phyloP scores from a whole-genome alignment of 2,797 vertebrate genomes.

The Tapera naevia region DNA sequence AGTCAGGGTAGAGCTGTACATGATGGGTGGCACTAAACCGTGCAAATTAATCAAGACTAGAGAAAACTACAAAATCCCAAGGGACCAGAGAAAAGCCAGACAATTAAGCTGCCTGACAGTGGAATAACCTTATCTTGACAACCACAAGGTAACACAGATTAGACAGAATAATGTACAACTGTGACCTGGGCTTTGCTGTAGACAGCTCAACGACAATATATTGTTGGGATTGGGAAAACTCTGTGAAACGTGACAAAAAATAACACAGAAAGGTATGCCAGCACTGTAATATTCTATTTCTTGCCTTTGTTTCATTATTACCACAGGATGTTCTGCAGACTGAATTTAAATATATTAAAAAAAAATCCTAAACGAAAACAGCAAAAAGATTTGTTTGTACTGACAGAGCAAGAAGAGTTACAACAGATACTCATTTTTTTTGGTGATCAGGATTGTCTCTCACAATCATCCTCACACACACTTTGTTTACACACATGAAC shows the following conservation, averaged over 20 bases:
- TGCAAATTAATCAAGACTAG: neutral
- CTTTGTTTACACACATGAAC: neutral
- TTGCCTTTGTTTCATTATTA: neutral
- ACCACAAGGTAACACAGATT: constrained; percentile 36
- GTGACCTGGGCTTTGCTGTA: neutral
- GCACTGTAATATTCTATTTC: neutral
- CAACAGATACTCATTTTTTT: neutral
- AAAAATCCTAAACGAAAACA: neutral
- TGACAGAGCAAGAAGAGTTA: neutral
- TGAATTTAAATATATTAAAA: neutral
- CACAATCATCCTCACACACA: neutral
- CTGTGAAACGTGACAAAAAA: neutral
- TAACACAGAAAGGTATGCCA: neutral
- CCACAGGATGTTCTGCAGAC: neutral
- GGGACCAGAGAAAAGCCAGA: neutral
- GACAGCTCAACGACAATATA: neutral
- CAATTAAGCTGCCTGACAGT: neutral
- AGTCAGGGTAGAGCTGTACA: neutral
- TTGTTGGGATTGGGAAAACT: neutral
- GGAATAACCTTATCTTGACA: constrained; percentile 41
- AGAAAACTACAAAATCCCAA: neutral
- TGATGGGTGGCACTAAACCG: neutral
- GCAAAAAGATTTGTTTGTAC: neutral
- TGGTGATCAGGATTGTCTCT: neutral
- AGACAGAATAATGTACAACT: neutral